Percentiles rank a stretch among this genome's conserved stretches.
phyloP scores from a whole-genome alignment of 2,888 invertebrate species.

The Orthosia cruda region DNA sequence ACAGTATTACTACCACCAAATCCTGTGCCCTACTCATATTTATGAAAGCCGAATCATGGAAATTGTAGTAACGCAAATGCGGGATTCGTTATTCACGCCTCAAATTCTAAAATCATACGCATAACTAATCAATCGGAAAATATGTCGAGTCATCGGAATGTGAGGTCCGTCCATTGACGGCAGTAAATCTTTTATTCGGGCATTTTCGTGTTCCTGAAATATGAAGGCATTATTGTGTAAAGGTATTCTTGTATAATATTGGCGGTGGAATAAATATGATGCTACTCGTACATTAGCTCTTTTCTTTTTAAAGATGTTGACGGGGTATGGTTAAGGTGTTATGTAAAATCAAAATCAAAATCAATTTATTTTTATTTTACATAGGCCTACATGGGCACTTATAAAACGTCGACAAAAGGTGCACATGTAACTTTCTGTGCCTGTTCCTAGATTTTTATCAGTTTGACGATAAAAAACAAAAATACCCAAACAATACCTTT shows the following conservation, averaged over 20 bases:
- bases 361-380: no score
- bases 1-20: slow-evolving; percentile 9
- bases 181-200: slow-evolving; percentile 50
- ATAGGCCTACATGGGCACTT: no score
- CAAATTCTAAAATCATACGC: slow-evolving; percentile 52
- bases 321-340: background rate
- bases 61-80: slow-evolving; percentile 23
- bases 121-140: slow-evolving; percentile 60
- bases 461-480: no score
- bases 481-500: no score
- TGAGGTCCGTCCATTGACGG: slow-evolving; percentile 48
- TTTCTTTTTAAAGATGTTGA: slow-evolving; percentile 8
- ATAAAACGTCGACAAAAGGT: no score
- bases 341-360: no score
- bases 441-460: background rate
- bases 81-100: slow-evolving; percentile 42
- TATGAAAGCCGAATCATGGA: slow-evolving; percentile 14
- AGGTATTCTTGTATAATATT: slow-evolving; percentile 19
- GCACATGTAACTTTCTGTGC: no score
- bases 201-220: slow-evolving; percentile 31
- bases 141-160: slow-evolving; percentile 45
- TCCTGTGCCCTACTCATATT: slow-evolving; percentile 1
- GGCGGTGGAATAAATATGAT: background rate
- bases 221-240: slow-evolving; percentile 24
- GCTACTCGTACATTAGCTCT: slow-evolving; percentile 16